Percentiles rank a stretch among this genome's conserved stretches.
Evolutionary conservation across 2,797 vertebrate genomes (phyloP).

Genomic region (Orestias chungarensis): DNA sequence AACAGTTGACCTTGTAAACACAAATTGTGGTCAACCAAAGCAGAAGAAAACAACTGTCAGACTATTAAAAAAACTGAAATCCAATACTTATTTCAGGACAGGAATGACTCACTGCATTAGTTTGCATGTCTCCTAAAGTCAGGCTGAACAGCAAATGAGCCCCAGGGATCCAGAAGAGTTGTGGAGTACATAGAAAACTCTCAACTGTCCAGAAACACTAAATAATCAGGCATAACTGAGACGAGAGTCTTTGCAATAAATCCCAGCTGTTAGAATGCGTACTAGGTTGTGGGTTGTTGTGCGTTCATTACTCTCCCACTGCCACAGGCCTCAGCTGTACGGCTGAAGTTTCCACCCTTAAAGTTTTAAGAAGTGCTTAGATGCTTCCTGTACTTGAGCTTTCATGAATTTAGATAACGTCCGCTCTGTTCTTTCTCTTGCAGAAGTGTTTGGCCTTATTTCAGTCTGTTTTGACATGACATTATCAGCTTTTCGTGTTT

Average conservation of each 20-base stretch:
- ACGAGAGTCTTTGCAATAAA: slow-evolving; percentile 30
- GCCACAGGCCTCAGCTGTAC: slow-evolving; percentile 49
- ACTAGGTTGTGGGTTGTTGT: slow-evolving; percentile 21
- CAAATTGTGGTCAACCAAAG: slow-evolving; percentile 37
- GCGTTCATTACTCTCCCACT: slow-evolving; percentile 23
- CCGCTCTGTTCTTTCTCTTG: slow-evolving; percentile 41
- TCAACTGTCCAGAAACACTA: slow-evolving; percentile 17
- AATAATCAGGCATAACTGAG: slow-evolving; percentile 39
- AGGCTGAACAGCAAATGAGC: slow-evolving; percentile 33
- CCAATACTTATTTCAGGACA: slow-evolving; percentile 37
- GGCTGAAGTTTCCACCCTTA: slow-evolving; percentile 25
- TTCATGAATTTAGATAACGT: slow-evolving; percentile 50
- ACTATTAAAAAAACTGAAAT: slow-evolving; percentile 44
- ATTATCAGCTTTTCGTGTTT: slow-evolving; percentile 51
- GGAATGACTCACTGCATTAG: slow-evolving; percentile 44
- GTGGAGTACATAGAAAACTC: slow-evolving; percentile 24
- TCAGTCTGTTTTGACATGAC: slow-evolving; percentile 47
- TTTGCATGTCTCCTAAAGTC: slow-evolving; percentile 51
- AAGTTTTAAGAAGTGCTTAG: slow-evolving; percentile 31
- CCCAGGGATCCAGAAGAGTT: slow-evolving; percentile 31
- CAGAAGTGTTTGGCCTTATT: slow-evolving; percentile 37
- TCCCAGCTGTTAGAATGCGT: slow-evolving; percentile 18
- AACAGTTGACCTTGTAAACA: slow-evolving; percentile 23
- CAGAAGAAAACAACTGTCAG: slow-evolving; percentile 41
- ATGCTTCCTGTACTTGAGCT: slow-evolving; percentile 27